phyloP scores from a whole-genome alignment of 2,113 vertebrate species.

The Columba livia region DNA sequence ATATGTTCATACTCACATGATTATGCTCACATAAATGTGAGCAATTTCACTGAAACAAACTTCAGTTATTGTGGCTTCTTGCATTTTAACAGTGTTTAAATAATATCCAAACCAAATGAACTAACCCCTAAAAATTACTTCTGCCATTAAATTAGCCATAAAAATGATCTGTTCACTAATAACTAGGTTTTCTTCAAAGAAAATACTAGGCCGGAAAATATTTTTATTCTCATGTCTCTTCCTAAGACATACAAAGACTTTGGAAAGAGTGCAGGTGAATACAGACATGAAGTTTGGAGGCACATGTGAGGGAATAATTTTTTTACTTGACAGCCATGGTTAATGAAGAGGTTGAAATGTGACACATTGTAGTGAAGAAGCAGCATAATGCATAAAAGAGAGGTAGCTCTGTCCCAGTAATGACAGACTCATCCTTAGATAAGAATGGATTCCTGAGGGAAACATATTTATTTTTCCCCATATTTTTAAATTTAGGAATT shows the following conservation, averaged over 20 bases:
- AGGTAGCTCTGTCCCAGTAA: neutral
- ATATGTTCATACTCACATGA: neutral
- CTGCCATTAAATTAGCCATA: neutral
- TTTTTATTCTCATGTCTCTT: neutral
- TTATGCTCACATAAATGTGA: neutral
- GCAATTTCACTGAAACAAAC: neutral
- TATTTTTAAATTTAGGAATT: neutral
- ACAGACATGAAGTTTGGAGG: neutral
- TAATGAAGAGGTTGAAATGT: neutral
- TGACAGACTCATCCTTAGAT: neutral
- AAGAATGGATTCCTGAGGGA: neutral
- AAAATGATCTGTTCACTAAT: neutral
- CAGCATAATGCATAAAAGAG: neutral
- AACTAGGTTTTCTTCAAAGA: neutral
- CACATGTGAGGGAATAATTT: accelerated
- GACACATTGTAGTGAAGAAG: neutral
- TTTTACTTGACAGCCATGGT: neutral
- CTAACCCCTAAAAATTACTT: neutral
- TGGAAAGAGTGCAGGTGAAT: neutral
- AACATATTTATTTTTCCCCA: neutral
- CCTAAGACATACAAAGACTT: neutral
- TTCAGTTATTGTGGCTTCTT: neutral
- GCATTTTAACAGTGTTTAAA: neutral
- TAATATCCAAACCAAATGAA: neutral
- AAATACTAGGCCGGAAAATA: neutral